phyloP scores from a whole-genome alignment of 1,140 invertebrate genomes.

The Drosophila kanapiae region DNA sequence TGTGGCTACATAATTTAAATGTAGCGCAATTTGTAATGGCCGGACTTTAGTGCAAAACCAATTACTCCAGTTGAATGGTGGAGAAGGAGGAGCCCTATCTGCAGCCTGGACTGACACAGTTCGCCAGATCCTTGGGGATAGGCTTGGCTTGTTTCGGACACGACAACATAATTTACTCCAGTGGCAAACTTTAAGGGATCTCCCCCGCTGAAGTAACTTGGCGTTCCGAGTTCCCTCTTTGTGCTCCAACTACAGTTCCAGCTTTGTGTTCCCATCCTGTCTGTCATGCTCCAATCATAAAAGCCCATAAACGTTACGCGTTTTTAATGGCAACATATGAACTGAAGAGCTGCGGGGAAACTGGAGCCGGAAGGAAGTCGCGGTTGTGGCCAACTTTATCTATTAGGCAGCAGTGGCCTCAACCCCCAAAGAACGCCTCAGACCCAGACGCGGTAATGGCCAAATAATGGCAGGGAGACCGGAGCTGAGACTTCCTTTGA shows the following conservation, averaged over 20 bases:
- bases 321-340: slow-evolving; percentile 70
- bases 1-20: slow-evolving; percentile 54
- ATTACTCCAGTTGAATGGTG: slow-evolving; percentile 33
- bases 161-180: slow-evolving; percentile 73
- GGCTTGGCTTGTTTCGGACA: slow-evolving; percentile 69
- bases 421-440: slow-evolving; percentile 22
- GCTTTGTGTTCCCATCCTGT: slow-evolving; percentile 12
- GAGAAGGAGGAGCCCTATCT: slow-evolving; percentile 42
- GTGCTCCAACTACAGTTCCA: background rate
- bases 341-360: background rate
- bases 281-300: slow-evolving; percentile 69
- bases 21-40: slow-evolving; percentile 64
- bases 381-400: slow-evolving; percentile 45
- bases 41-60: slow-evolving; percentile 41
- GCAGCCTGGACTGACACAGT: slow-evolving; percentile 70
- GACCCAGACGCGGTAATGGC: slow-evolving; percentile 69
- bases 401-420: slow-evolving; percentile 22
- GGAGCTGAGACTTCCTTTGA: slow-evolving; percentile 16
- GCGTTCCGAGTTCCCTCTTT: background rate
- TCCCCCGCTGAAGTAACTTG: slow-evolving; percentile 36
- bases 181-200: slow-evolving; percentile 46
- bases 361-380: slow-evolving; percentile 23
- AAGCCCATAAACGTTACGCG: slow-evolving; percentile 74
- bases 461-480: slow-evolving; percentile 49
- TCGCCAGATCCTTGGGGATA: slow-evolving; percentile 63